Conservation (phyloP, 2,113 vertebrate genomes). For the Sphaerodactylus townsendi region DNA sequence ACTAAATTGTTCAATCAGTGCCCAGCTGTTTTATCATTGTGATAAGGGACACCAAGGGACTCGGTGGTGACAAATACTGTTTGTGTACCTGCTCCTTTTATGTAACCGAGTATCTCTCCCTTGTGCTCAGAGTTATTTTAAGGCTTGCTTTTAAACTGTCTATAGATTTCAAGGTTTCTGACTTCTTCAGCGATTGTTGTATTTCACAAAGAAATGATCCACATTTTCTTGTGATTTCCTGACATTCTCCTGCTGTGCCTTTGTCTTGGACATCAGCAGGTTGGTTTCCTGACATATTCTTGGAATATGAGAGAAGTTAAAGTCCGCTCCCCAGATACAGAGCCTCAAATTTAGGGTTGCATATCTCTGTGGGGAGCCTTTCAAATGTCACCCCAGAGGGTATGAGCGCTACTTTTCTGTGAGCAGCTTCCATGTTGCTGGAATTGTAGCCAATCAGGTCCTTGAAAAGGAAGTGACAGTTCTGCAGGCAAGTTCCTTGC, state of each 20-base stretch:
- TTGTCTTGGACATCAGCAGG: not conserved
- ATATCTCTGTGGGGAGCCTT: not conserved
- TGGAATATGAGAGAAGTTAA: too few species aligned
- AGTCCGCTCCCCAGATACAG: too few species aligned
- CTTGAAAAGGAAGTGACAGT: not conserved
- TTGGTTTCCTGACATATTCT: not conserved
- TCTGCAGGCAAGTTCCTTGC: not conserved
- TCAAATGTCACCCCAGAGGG: not conserved
- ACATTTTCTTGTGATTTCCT: slow-evolving; percentile 1
- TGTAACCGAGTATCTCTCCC: not conserved
- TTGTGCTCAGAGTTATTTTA: not conserved
- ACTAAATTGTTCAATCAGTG: not conserved
- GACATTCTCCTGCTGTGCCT: not conserved
- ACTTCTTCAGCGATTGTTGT: not conserved
- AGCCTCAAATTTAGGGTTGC: not conserved
- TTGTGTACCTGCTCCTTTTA: not conserved
- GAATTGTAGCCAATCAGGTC: not conserved
- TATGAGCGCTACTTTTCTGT: not conserved
- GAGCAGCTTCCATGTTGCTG: not conserved
- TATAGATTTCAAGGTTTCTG: not conserved
- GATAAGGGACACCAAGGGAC: not conserved
- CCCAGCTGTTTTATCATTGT: slow-evolving; percentile 4
- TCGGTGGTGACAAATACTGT: not conserved
- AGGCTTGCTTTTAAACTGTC: not conserved
- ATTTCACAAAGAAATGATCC: not conserved